These are phyloP conservation scores for Atta texana DNA, from an alignment of 1,140 invertebrate genomes.

Conservation along the genomic window DNA sequence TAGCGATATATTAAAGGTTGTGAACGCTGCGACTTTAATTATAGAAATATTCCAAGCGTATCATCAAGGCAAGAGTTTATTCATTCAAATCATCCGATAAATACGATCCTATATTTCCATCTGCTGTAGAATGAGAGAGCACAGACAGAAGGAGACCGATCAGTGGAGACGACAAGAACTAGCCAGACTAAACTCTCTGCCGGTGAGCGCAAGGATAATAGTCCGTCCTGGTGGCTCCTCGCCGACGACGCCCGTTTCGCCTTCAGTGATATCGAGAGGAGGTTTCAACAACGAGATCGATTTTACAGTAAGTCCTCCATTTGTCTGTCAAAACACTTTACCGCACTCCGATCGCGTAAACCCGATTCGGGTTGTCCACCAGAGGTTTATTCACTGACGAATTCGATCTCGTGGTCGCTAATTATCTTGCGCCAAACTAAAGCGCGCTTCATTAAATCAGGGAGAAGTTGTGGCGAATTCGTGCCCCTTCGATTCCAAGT, in stretches of 20 bases:
- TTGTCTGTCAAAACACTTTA: slow-evolving; percentile 50
- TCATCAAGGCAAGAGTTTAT: slow-evolving; percentile 40
- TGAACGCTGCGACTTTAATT: slow-evolving; percentile 43
- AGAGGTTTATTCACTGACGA: slow-evolving; percentile 18
- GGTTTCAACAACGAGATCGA: slow-evolving; percentile 69
- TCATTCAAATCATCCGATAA: slow-evolving; percentile 46
- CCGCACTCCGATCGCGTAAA: slow-evolving; percentile 13
- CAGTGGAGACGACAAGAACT: slow-evolving; percentile 68
- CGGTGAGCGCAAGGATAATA: slow-evolving; percentile 79
- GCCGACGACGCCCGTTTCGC: not conserved
- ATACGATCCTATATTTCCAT: slow-evolving; percentile 27
- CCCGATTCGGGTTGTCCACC: slow-evolving; percentile 8
- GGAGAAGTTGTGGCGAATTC: slow-evolving; percentile 37
- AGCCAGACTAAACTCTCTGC: slow-evolving; percentile 73
- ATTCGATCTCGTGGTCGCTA: slow-evolving; percentile 15
- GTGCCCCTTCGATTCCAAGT: not conserved
- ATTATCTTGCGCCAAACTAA: slow-evolving; percentile 48
- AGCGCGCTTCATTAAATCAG: slow-evolving; percentile 22
- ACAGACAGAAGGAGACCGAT: slow-evolving; percentile 52
- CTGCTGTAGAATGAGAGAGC: slow-evolving; percentile 37
- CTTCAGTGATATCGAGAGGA: slow-evolving; percentile 39
- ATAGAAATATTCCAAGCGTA: slow-evolving; percentile 39
- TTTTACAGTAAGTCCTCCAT: slow-evolving; percentile 75
- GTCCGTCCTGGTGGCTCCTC: slow-evolving; percentile 55
- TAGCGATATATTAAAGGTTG: not conserved